Evolutionary conservation across 2,888 invertebrate species (phyloP).

Genomic region (Drosophila kambysellisi): DNA sequence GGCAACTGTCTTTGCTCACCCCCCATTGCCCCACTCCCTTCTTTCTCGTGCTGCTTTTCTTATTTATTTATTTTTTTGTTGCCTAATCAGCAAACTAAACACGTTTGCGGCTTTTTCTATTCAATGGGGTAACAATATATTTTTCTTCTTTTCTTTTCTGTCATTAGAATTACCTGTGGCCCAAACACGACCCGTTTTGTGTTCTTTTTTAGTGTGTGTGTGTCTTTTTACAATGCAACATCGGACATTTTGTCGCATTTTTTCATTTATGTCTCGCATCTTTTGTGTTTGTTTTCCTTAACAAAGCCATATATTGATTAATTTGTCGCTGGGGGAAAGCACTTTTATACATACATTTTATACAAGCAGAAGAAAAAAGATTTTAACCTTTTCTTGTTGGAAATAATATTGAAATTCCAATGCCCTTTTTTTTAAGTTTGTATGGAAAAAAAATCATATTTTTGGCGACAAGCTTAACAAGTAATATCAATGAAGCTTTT

Average conservation of each 20-base stretch:
- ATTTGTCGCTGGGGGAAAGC: slow-evolving; percentile 30
- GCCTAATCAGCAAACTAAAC: slow-evolving; percentile 62
- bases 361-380: background rate
- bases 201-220: slow-evolving; percentile 16
- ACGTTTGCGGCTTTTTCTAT: slow-evolving; percentile 57
- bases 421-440: background rate
- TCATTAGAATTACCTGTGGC: slow-evolving; percentile 42
- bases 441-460: background rate
- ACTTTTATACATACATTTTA: background rate
- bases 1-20: slow-evolving; percentile 51
- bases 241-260: slow-evolving; percentile 14
- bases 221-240: slow-evolving; percentile 41
- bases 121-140: slow-evolving; percentile 32
- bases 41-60: slow-evolving; percentile 4
- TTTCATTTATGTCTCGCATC: slow-evolving; percentile 16
- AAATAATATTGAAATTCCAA: background rate
- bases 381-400: background rate
- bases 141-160: slow-evolving; percentile 4
- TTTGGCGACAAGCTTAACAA: background rate
- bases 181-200: slow-evolving; percentile 10
- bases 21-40: slow-evolving; percentile 5
- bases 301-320: slow-evolving; percentile 55
- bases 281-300: slow-evolving; percentile 10
- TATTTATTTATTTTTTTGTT: slow-evolving; percentile 28
- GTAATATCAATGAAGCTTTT: background rate